Conservation (phyloP, 2,888 invertebrate species). For the Drosophila imparisetae region DNA sequence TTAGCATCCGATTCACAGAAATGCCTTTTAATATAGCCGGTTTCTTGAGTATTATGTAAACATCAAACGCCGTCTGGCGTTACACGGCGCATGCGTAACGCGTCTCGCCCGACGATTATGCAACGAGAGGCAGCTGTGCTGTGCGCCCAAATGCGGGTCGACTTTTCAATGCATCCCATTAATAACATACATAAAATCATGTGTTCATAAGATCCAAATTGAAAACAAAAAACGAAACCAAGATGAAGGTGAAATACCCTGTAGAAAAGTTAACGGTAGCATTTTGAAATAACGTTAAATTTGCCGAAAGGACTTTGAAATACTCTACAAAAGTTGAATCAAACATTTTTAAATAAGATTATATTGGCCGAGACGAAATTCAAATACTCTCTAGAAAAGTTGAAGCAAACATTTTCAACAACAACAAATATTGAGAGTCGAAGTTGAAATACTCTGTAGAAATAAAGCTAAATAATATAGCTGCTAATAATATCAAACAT, state of each 20-base stretch:
- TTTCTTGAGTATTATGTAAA: constrained; percentile 57
- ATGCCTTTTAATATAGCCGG: constrained; percentile 43
- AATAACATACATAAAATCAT: constrained; percentile 39
- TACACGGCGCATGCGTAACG: constrained; percentile 61
- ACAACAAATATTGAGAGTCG: no score
- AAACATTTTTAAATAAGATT: not conserved
- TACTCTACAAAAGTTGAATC: not conserved
- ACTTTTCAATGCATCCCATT: constrained; percentile 41
- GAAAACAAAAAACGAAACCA: not conserved
- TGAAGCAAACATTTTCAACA: no score
- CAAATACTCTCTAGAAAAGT: not conserved
- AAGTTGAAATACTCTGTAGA: no score
- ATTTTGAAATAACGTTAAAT: not conserved
- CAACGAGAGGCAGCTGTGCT: constrained; percentile 33
- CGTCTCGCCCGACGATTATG: constrained; percentile 37
- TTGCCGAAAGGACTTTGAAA: not conserved
- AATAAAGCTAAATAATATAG: not conserved
- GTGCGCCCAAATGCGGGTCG: constrained; percentile 21
- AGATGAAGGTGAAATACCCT: not conserved
- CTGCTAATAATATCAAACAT: not conserved
- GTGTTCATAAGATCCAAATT: constrained; percentile 21
- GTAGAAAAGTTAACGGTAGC: not conserved
- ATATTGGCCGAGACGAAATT: not conserved
- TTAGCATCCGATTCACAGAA: constrained; percentile 66
- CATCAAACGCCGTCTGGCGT: constrained; percentile 32